A percentile compares a stretch with the other conserved stretches of the same genome.
These are phyloP conservation scores for Neodiprion fabricii DNA, from an alignment of 1,140 invertebrate genomes.

Conservation along the genomic window DNA sequence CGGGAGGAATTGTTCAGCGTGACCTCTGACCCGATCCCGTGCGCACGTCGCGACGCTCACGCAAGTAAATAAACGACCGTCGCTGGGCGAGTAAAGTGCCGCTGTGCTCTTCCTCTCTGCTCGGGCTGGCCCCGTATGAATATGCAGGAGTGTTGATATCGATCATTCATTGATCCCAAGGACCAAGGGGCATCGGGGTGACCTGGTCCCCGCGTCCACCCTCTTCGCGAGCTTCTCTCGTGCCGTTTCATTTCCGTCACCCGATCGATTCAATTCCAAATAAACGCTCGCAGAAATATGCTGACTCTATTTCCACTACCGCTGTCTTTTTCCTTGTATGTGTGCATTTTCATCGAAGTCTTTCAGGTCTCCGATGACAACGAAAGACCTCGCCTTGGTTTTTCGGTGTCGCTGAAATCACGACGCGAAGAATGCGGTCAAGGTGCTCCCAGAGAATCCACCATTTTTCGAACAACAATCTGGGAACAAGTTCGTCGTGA, in stretches of 20 bases:
- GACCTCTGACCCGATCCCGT: slow-evolving; percentile 53
- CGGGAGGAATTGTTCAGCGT: slow-evolving; percentile 57
- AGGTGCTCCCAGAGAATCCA: too few species aligned
- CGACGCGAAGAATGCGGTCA: too few species aligned
- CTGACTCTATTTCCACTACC: too few species aligned
- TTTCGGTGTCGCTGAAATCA: too few species aligned
- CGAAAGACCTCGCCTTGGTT: too few species aligned
- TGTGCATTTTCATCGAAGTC: too few species aligned
- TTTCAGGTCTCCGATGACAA: too few species aligned
- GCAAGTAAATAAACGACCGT: slow-evolving; percentile 42
- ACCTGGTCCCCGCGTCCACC: slow-evolving; percentile 29
- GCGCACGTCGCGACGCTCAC: slow-evolving; percentile 51
- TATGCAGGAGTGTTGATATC: slow-evolving; percentile 43
- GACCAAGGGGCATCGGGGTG: slow-evolving; percentile 38
- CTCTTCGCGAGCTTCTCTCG: slow-evolving; percentile 4
- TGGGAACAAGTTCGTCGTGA: too few species aligned
- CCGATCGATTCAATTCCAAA: not conserved
- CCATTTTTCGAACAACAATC: too few species aligned
- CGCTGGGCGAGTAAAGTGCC: slow-evolving; percentile 22
- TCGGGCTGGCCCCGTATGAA: slow-evolving; percentile 40
- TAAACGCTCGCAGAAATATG: too few species aligned
- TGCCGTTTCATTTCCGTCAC: not conserved
- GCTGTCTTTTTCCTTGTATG: too few species aligned
- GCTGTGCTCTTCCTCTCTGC: slow-evolving; percentile 23
- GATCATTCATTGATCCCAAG: slow-evolving; percentile 49